These are phyloP conservation scores for Brachyistius frenatus DNA, from an alignment of 2,113 vertebrate species.

Conservation along the genomic window DNA sequence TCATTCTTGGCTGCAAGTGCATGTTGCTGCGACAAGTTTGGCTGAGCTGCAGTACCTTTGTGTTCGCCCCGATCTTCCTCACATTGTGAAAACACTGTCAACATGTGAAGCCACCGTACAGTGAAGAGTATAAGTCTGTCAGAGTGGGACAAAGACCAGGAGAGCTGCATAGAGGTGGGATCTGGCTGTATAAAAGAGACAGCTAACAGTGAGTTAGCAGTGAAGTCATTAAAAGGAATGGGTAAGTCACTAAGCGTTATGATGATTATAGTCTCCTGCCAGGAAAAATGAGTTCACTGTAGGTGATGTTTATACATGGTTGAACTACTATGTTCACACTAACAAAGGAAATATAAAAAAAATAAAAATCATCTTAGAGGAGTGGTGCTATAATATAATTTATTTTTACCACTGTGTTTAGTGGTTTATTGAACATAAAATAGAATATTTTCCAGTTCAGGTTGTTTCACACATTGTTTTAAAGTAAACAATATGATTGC, in stretches of 20 bases:
- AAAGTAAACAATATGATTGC: neutral
- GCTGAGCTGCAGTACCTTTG: constrained; percentile 29
- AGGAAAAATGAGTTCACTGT: constrained; percentile 14
- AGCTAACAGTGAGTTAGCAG: constrained; percentile 37
- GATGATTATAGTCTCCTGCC: constrained; percentile 1
- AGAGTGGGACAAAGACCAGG: neutral
- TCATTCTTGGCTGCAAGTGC: constrained; percentile 28
- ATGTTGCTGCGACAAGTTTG: constrained; percentile 32
- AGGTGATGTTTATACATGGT: neutral
- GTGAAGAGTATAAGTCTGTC: constrained; percentile 26
- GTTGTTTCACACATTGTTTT: neutral
- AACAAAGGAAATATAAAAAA: neutral
- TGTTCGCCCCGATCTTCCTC: constrained; percentile 7
- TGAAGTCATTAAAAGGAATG: constrained; percentile 31
- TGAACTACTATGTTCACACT: neutral
- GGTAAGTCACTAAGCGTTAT: constrained; percentile 29
- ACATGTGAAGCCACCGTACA: neutral
- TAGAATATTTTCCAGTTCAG: neutral
- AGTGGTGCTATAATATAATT: neutral
- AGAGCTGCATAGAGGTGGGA: constrained; percentile 27
- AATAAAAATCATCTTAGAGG: neutral
- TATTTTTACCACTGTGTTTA: neutral
- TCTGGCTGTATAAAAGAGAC: neutral
- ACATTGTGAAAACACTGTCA: constrained; percentile 49
- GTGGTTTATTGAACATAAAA: neutral